Base-by-base conservation (phyloP, 2,888 invertebrate genomes). In the Nomada flava region DNA sequence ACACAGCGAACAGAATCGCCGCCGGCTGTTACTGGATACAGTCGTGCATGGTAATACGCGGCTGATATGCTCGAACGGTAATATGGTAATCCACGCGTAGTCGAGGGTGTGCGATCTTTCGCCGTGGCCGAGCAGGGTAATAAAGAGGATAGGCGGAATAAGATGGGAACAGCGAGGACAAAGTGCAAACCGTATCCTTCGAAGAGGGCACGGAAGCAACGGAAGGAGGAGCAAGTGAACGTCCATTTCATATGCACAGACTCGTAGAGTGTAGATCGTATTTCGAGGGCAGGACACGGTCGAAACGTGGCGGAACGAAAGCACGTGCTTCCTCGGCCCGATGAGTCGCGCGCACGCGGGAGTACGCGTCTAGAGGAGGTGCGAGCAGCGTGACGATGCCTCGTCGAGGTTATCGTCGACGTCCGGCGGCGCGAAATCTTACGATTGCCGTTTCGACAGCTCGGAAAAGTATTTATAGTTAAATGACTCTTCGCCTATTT, bases 21-120 rank as follows among this genome's bases (percentile, higher is more conserved):
- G 70, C 50, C 15, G 72, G 76, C 82, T 67, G 76, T 82, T 82
- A 72, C 82, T 67, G 68, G 75, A 81, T 81, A 81, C 76, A 72
- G 63, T 75, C 71, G 68, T 60, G 82, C 26, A 76, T 73, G 73
- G 65, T 76, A 81, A 78, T 78, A 69, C 68, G 67, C 52, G 60
- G 67, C 68, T 78, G 81, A 81, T 78, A 81, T 78, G 78, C 76
- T 84, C 76, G 67, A 84, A 83, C 76, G 82, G 86, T 82, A 83
- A 87, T 82, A 87, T 86, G 88, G 83, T 88, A 88, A 88, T 88
- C 77, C 83, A 60, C 42, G 47, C 18, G 60, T 42, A 64, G 71
- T 60, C 42, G 69, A 75, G 64, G 53, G 67, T 72, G 76, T 69
- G 68, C 67, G 76, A 71, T 78, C 62, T 74, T 57, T 53, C 47